Base-by-base conservation (phyloP, 2,888 invertebrate species). In the Chironomus riparius region DNA sequence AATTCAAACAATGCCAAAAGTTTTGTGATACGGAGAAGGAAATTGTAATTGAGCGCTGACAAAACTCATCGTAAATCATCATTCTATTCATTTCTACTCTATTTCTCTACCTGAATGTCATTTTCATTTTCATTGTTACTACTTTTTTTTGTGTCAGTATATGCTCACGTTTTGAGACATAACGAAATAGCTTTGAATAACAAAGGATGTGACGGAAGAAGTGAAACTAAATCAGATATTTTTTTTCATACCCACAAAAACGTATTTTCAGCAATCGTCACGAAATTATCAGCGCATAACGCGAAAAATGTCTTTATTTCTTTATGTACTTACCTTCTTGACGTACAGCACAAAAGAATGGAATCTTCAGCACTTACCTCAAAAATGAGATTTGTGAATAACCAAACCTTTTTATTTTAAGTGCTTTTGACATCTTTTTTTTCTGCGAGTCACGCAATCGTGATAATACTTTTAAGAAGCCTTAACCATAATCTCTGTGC, bases 21-120 rank as follows among this genome's bases (percentile, higher is more conserved):
- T 56, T 38, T 38, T 38, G 38, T 38, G 38, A 38, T 38, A 38
- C 38, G 10, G 4, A 10, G 38, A 10, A 10, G 38, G 38, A 38
- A 38, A 56, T 56, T 71, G 71, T 71, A 71, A 71, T 71, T 71
- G 56, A 56, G 50, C 50, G 24, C 71, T 71, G 50, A 71, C 56
- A 71, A 47, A 56, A 38, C 38, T 38, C 56, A 56, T 56, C 15
- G 56, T 56, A 56, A 56, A 56, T 56, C 56, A 56, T 56, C 56
- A 38, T 38, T 3, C 15, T 18, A n/a, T 15, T 56, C 56, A 56
- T 18, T 56, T 15, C 3, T 56, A 56, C 18, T 56, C 15, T 18
- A 56, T 56, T 56, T 15, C 18, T 56, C 15, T 7, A 56, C 56
- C 56, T 56, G 18, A 18, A 15, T 18, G n/a, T 56, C 56, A 50